Base-by-base conservation (phyloP, 2,113 vertebrate genomes). In the Larimichthys polyactis region DNA sequence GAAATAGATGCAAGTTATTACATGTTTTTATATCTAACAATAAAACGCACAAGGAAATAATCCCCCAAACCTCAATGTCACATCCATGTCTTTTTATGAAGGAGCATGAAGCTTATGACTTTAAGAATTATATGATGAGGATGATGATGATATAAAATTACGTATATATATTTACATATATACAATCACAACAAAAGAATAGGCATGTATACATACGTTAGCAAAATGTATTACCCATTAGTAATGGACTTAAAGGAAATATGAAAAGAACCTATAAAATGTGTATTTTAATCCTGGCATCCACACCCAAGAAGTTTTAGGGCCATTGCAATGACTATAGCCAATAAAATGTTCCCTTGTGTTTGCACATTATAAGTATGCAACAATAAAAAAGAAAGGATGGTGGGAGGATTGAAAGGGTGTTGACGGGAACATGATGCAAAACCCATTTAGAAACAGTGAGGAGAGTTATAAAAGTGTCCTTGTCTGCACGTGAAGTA, bases 261-360 rank as follows among this genome's bases (percentile, higher is more conserved):
- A 22, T 70, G 4, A 55, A 65, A 78, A 57, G 3, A 72, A 74
- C 29, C 16, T 52, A 1, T 78, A 68, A 70, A 69, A 69, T 44
- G 27, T 84, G 17, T 10, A 19, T 32, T 81, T 51, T 52, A 58
- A 63, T 68, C n/a, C 14, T 43, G 17, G 19, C 17, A 36, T 67
- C 68, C 85, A 85, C 87, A 67, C 64, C 79, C 88, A 74, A 29
- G 46, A 77, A 0, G 20, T 77, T 92, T 85, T 89, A 89, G 76
- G 86, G 54, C 73, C 74, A 75, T n/a, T 49, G 44, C 66, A 70
- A 92, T 63, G 51, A 55, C 59, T 62, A 20, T 4, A 79, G 71
- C 59, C 90, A 75, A 88, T 90, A 87, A 90, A 87, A 70, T 20
- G 8, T 49, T 49, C 62, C 46, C 52, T 59, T 73, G 65, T 84